Evolutionary conservation across 2,797 vertebrate species (phyloP), one percentile per base, ranked within the genome.

Genomic region (Spea hammondii): DNA sequence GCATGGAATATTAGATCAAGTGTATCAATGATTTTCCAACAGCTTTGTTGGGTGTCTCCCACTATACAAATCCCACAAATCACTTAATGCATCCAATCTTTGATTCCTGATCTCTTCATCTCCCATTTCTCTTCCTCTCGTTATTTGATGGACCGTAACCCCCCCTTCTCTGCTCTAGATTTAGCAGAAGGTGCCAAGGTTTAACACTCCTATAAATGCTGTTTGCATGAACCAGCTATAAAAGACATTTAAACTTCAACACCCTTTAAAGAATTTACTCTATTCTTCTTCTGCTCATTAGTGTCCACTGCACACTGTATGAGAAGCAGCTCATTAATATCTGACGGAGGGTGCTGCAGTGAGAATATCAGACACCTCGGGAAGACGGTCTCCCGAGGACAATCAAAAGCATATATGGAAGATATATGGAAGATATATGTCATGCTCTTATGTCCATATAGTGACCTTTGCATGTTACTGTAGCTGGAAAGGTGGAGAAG

Each of bases 281-380:
- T 78, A 10, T 65, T 13, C 69, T 13, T 49, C 14, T 78, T 62
- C 57, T 62, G 59, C 77, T 79, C 65, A 60, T 79, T 79, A 79
- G 53, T 45, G 6, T 59, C 64, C 4, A 53, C 46, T 55, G 70
- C 53, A 60, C 64, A 53, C 51, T 51, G 53, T 60, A 55, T 67
- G 64, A 48, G 54, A 73, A 60, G 65, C 14, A 44, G 51, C 71
- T 79, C 71, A 74, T 79, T 79, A 74, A 74, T 79, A 46, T 4
- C 71, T 62, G 55, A 17, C 8, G 4, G 77, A 79, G 13, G 13
- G 51, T 17, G 8, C 64, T 50, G 65, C 53, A 65, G 74, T 76
- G 48, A 60, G 53, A 60, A 10, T 45, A n/a, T 14, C 53, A 4
- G 65, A 59, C n/a, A 68, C 60, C 53, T 55, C 10, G 4, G 44